Conservation (phyloP, 2,113 vertebrate genomes). For the human (Homo sapiens) region DNA sequence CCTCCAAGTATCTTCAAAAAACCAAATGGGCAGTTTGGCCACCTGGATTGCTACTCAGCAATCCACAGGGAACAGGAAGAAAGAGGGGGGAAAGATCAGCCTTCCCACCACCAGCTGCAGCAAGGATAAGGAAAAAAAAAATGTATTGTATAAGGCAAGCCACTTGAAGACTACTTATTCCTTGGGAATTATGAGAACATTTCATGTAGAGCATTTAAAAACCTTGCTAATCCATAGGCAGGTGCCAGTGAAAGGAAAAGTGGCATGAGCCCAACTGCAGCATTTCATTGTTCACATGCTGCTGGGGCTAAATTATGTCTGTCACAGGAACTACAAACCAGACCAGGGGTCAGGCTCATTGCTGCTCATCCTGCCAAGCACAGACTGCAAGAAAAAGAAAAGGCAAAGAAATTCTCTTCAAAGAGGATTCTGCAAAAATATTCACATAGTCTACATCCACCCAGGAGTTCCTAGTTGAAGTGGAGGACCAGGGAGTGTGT, state of each 20-base stretch:
- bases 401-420: slow-evolving; percentile 39
- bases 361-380: slow-evolving; percentile 21
- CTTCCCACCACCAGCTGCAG: neutral
- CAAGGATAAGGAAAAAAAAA: neutral
- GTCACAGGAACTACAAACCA: slow-evolving; percentile 11
- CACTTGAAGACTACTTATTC: slow-evolving; percentile 47
- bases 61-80: slow-evolving; percentile 42
- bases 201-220: slow-evolving; percentile 36
- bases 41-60: slow-evolving; percentile 5
- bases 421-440: slow-evolving; percentile 30
- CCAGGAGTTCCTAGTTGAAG: neutral
- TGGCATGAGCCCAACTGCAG: neutral
- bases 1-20: slow-evolving; percentile 15
- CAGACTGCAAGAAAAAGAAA: neutral
- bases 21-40: slow-evolving; percentile 36
- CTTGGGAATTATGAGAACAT: neutral
- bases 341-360: neutral
- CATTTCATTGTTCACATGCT: slow-evolving; percentile 67
- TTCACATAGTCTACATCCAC: neutral
- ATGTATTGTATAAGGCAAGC: neutral
- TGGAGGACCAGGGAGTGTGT: neutral
- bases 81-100: slow-evolving; percentile 1
- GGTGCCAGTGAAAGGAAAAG: slow-evolving; percentile 10
- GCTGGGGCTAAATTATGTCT: neutral
- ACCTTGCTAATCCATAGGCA: neutral